Percentiles rank a stretch among this genome's conserved stretches.
Conservation (phyloP, 2,113 vertebrate genomes). For the Gavialis gangeticus region DNA sequence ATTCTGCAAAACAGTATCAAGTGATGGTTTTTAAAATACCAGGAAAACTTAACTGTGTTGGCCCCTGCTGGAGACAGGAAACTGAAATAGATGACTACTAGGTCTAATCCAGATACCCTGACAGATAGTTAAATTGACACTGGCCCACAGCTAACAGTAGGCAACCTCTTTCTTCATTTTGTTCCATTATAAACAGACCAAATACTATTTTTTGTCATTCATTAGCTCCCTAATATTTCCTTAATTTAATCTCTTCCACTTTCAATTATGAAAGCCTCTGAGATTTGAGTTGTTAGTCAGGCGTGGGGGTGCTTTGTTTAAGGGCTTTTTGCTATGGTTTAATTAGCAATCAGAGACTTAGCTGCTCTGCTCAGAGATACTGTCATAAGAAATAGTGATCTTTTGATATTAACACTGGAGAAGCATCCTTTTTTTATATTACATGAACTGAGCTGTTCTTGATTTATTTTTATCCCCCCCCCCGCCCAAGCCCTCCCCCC, state of each 20-base stretch:
- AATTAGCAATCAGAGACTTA: slow-evolving; percentile 68
- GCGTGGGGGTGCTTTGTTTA: slow-evolving; percentile 50
- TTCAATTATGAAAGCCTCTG: slow-evolving; percentile 70
- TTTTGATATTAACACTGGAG: slow-evolving; percentile 53
- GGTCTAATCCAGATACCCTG: fast-evolving
- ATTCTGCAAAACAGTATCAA: no score
- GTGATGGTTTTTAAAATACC: neutral
- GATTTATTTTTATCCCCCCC: neutral
- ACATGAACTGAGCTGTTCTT: neutral
- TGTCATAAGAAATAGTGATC: slow-evolving; percentile 36
- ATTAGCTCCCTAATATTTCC: slow-evolving; percentile 61
- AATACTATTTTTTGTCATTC: slow-evolving; percentile 49
- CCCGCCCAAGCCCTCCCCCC: neutral
- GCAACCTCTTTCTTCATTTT: neutral
- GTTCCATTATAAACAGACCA: slow-evolving; percentile 42
- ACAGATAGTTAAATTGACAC: neutral
- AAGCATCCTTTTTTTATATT: slow-evolving; percentile 20
- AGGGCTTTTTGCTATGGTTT: slow-evolving; percentile 58
- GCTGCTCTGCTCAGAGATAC: slow-evolving; percentile 43
- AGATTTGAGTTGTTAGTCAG: slow-evolving; percentile 62
- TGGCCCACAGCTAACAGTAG: neutral
- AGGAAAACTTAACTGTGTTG: neutral
- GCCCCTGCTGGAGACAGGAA: neutral
- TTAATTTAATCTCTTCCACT: slow-evolving; percentile 60
- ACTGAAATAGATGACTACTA: neutral